Base-by-base conservation (phyloP, 2,888 invertebrate species). In the Papilio gigon region DNA sequence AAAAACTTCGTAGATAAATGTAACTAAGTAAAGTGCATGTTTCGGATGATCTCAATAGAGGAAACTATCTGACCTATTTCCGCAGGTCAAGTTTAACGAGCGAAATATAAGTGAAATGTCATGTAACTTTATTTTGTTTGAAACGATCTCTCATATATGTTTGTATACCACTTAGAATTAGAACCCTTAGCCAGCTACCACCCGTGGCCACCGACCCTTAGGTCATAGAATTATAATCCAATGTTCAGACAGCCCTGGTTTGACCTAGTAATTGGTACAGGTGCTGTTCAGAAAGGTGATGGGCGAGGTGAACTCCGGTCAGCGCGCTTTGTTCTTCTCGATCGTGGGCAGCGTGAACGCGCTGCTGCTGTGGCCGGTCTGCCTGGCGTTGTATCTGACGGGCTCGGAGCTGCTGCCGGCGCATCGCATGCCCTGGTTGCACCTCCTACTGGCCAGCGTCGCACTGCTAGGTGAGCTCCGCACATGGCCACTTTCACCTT, bases 261-360 rank as follows among this genome's bases (percentile, higher is more conserved):
- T n/a, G 2, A 40, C 17, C 4, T 42, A 17, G n/a, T 42, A 17
- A 8, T n/a, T 42, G 42, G 2, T 22, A 17, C 75, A 98, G 97
- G 98, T 99, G 78, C 94, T 98, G 81, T 98, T 98, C 90, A 96
- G 97, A 81, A 97, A 97, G 90, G 95, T 98, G 75, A 96, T 98
- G 90, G 98, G 98, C 14, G 97, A 98, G 81, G 97, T 98, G 71
- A 97, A 96, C 69, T 95, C 96, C 69, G 98, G 97, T 4, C 98
- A 98, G 90, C 95, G 98, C 67, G 97, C 98, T 2, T 90, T 99
- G 75, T 98, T 98, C 89, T 98, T 98, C 92, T 96, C 98, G 0
- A 94, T 97, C 35, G 94, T 99, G 78, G 98, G 98, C 60, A 92
- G 98, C 75, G 94, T 98, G 82, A 98, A 98, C 87, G 96, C 97